Conservation (phyloP, 2,888 invertebrate genomes). For the Caenorhabditis uteleia region DNA sequence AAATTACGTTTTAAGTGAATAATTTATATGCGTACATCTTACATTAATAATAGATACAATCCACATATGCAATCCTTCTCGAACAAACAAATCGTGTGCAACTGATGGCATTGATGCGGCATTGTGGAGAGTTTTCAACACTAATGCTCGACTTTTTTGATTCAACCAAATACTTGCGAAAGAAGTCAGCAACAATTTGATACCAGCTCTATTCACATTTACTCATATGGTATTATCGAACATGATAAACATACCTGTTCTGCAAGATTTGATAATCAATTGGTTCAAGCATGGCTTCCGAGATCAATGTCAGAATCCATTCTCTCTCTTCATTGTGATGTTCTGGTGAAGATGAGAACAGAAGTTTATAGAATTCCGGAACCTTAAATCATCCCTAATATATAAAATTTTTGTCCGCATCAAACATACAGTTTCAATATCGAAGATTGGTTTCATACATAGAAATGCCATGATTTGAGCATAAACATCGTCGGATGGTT, state of each 20-base stretch:
- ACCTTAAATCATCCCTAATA: slow-evolving; percentile 72
- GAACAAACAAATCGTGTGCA: slow-evolving; percentile 41
- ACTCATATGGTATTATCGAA: neutral
- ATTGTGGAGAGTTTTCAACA: slow-evolving; percentile 21
- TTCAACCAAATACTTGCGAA: slow-evolving; percentile 31
- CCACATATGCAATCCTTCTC: slow-evolving; percentile 48
- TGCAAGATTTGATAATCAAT: slow-evolving; percentile 80
- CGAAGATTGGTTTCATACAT: slow-evolving; percentile 80
- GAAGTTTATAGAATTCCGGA: slow-evolving; percentile 86
- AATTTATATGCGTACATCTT: neutral
- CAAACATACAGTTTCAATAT: slow-evolving; percentile 78
- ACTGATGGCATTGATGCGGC: slow-evolving; percentile 38
- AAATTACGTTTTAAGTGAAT: neutral
- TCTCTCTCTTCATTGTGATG: slow-evolving; percentile 76
- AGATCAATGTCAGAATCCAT: slow-evolving; percentile 82
- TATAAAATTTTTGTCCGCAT: neutral
- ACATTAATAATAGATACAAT: slow-evolving; percentile 43
- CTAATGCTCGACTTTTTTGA: slow-evolving; percentile 18
- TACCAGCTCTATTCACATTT: slow-evolving; percentile 33
- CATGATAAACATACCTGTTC: slow-evolving; percentile 28
- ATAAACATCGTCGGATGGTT: slow-evolving; percentile 81
- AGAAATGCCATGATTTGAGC: slow-evolving; percentile 81
- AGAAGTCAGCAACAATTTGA: slow-evolving; percentile 35
- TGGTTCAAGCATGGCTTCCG: slow-evolving; percentile 81
- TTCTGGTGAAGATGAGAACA: slow-evolving; percentile 80